Evolutionary conservation across 1,140 invertebrate species (phyloP).

Genomic region (Plodia interpunctella): DNA sequence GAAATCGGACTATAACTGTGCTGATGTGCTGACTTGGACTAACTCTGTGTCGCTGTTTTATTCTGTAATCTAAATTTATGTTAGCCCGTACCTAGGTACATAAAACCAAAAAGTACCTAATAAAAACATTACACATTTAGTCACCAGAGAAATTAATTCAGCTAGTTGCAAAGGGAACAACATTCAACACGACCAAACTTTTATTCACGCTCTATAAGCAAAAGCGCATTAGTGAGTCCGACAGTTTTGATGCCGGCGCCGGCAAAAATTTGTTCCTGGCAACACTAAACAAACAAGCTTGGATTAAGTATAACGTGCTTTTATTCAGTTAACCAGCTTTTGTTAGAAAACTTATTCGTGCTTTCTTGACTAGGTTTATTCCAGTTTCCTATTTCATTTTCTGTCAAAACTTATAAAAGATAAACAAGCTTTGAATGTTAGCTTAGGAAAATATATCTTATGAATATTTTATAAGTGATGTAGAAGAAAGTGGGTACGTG

Average conservation of each 20-base stretch:
- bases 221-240: background rate
- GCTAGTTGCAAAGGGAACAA: slow-evolving; percentile 13
- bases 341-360: background rate
- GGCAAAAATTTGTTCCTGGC: background rate
- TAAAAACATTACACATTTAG: too few species aligned
- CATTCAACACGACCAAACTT: background rate
- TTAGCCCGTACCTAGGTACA: too few species aligned
- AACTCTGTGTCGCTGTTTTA: too few species aligned
- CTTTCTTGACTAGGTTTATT: slow-evolving; percentile 1
- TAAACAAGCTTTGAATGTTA: background rate
- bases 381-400: background rate
- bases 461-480: too few species aligned
- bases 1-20: too few species aligned
- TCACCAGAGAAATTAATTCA: too few species aligned
- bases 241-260: background rate
- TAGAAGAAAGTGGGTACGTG: too few species aligned
- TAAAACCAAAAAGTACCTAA: too few species aligned
- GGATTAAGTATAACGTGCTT: background rate
- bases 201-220: background rate
- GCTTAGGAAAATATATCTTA: too few species aligned
- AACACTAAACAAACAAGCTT: background rate
- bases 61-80: too few species aligned
- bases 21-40: too few species aligned
- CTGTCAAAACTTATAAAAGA: background rate
- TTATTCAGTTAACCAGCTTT: background rate